Evolutionary conservation across 37 sponge, comb jelly and placozoan species (phyloP).

Genomic region (Theonella swinhoei): DNA sequence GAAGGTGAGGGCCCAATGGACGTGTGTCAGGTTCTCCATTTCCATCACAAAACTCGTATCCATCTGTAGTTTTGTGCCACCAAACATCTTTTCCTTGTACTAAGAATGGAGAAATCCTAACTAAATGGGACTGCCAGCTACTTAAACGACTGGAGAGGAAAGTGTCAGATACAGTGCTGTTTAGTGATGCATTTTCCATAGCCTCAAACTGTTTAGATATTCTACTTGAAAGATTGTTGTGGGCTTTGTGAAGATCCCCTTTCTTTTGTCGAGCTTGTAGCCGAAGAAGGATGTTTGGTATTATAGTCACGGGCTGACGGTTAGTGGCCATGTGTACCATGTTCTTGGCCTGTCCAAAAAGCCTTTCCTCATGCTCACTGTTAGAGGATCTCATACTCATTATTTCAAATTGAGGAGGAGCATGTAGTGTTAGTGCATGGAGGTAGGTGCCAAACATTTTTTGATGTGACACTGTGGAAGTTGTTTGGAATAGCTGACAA

Average conservation of each 20-base stretch:
- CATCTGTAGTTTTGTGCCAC: not conserved
- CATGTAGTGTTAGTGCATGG: too few species aligned
- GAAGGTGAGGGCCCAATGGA: not conserved
- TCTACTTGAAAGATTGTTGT: not conserved
- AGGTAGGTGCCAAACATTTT: constrained; percentile 20
- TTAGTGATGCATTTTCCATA: not conserved
- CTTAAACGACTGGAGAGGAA: not conserved
- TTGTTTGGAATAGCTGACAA: not conserved
- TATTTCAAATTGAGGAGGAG: constrained; percentile 12
- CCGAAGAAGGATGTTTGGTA: constrained; percentile 22
- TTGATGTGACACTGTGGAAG: not conserved
- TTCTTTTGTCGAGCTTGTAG: constrained; percentile 16
- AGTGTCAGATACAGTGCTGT: not conserved
- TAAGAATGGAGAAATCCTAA: not conserved
- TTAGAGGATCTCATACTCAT: not conserved
- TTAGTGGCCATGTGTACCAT: constrained; percentile 1
- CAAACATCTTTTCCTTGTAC: not conserved
- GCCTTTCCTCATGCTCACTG: constrained; percentile 26
- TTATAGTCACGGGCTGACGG: not conserved
- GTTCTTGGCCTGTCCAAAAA: constrained; percentile 18
- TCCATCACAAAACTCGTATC: constrained; percentile 11
- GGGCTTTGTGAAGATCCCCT: not conserved
- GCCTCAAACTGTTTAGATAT: not conserved
- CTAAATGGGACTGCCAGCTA: constrained; percentile 2
- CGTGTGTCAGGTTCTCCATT: not conserved